Evolutionary conservation across 37 sponge, comb jelly and placozoan genomes (phyloP).

Genomic region (Ephydatia muelleri): DNA sequence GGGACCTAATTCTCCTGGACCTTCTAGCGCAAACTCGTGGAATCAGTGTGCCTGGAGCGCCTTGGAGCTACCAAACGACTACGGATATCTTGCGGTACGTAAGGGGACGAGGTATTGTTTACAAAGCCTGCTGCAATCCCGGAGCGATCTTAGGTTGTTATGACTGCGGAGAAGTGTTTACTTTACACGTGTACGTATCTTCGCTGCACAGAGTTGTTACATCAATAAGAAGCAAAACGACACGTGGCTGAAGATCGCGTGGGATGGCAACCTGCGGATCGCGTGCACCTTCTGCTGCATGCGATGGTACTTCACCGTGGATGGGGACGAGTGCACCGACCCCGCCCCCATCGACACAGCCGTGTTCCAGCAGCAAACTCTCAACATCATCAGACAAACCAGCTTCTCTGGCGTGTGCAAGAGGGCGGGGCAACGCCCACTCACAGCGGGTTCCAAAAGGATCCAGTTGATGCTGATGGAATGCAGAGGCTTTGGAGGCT

Average conservation of each 20-base stretch:
- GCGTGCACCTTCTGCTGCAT: conserved; percentile 61
- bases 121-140: too few species aligned
- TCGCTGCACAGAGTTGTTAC: conserved; percentile 28
- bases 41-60: conserved; percentile 58
- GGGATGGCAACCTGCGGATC: conserved; percentile 74
- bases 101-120: neutral
- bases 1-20: neutral
- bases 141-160: too few species aligned
- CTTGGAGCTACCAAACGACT: conserved; percentile 45
- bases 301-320: conserved; percentile 62
- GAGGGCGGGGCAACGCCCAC: neutral
- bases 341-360: conserved; percentile 45
- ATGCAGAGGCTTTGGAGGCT: conserved; percentile 52
- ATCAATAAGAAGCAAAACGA: conserved; percentile 33
- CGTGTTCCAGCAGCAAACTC: conserved; percentile 20
- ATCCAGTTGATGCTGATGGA: conserved; percentile 58
- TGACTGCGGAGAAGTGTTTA: too few species aligned
- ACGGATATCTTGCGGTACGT: conserved; percentile 65
- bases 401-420: conserved; percentile 21
- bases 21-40: conserved; percentile 18
- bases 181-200: too few species aligned
- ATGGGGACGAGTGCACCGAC: conserved; percentile 62
- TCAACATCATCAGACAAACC: conserved; percentile 26
- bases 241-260: conserved; percentile 52
- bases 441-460: conserved; percentile 14